phyloP scores from a whole-genome alignment of 2,797 vertebrate genomes.

The Mus spretus region DNA sequence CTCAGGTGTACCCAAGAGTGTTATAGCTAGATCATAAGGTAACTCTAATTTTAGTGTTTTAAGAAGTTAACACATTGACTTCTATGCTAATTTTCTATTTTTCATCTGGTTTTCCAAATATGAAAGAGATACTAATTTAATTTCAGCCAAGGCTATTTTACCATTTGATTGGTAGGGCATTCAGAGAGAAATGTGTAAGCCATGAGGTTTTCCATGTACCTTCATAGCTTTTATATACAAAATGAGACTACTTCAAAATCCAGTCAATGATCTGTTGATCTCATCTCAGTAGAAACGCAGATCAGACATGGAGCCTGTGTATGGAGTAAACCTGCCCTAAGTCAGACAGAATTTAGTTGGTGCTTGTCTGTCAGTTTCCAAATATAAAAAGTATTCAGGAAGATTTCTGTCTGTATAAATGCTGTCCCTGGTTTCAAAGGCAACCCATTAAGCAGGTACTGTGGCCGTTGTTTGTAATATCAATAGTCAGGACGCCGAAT shows the following conservation, averaged over 20 bases:
- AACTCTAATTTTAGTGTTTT: background rate
- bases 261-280: conserved; percentile 57
- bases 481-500: background rate
- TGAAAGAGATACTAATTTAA: conserved; percentile 64
- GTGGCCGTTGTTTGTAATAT: background rate
- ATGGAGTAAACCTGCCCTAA: background rate
- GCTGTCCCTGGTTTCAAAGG: conserved; percentile 17
- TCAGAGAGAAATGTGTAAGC: conserved; percentile 43
- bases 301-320: background rate
- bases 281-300: conserved; percentile 33
- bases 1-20: background rate
- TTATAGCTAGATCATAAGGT: background rate
- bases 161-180: background rate
- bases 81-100: background rate
- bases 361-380: conserved; percentile 36
- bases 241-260: conserved; percentile 65
- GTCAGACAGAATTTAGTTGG: conserved; percentile 30
- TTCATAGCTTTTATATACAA: conserved; percentile 36
- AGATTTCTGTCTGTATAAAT: background rate
- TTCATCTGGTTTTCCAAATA: conserved; percentile 57
- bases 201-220: background rate
- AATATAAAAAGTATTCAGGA: conserved; percentile 28
- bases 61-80: background rate
- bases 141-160: conserved; percentile 26
- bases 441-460: background rate